These are phyloP conservation scores for Zoanthus sociatus DNA, from an alignment of 92 coral and sea anemone species.

Conservation along the genomic window DNA sequence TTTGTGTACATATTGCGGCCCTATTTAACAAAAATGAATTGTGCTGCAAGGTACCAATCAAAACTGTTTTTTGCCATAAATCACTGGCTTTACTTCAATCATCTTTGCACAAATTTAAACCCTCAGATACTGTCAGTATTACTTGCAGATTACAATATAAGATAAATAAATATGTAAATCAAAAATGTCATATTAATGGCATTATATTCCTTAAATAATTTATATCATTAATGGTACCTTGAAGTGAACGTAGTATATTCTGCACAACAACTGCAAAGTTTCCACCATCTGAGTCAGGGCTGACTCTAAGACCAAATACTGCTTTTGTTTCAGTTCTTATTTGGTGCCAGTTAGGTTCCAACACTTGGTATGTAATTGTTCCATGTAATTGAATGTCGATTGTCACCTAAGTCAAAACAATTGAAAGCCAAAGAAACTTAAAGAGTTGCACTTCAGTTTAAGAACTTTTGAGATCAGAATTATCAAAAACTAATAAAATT, in stretches of 20 bases:
- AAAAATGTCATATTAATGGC: not conserved
- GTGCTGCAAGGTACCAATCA: no score
- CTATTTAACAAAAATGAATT: no score
- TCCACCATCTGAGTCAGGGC: constrained; percentile 69
- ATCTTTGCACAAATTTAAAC: no score
- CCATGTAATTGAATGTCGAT: constrained; percentile 46
- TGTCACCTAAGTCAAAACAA: constrained; percentile 31
- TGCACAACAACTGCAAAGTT: constrained; percentile 80
- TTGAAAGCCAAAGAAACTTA: not conserved
- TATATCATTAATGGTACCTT: constrained; percentile 55
- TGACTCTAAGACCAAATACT: constrained; percentile 61
- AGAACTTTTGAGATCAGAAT: no score
- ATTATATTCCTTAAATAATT: not conserved
- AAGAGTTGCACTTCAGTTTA: not conserved
- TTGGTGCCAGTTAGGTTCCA: constrained; percentile 56
- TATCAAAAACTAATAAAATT: no score
- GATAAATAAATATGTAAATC: not conserved
- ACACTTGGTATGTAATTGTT: constrained; percentile 38
- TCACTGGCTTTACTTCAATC: no score
- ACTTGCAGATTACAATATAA: no score
- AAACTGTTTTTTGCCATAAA: no score
- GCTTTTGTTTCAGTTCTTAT: constrained; percentile 46
- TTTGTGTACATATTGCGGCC: no score
- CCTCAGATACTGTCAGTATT: no score
- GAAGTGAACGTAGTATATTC: constrained; percentile 70